Base-by-base conservation (phyloP, 2,888 invertebrate genomes). In the Laothoe populi region DNA sequence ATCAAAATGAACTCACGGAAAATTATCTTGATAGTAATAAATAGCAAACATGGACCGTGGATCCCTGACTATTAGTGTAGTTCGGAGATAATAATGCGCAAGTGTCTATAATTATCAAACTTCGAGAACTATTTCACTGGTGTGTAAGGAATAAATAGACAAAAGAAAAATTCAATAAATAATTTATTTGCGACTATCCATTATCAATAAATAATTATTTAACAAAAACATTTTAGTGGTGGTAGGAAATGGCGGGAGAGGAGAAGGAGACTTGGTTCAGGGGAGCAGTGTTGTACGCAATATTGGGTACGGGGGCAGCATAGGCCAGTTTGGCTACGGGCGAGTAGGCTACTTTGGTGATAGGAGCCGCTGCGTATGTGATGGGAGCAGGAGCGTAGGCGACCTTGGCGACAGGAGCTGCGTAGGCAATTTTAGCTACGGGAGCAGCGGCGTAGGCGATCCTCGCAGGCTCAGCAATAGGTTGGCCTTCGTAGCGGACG, bases 401-500 rank as follows among this genome's bases (percentile, higher is more conserved):
- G 24, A 68, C 63, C 48, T 66, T 66, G 23, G 78, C 63, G 21
- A 68, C 65, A 2, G 70, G 70, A 1, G 78, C 76, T 19, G 73
- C 67, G 63, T 74, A 73, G 59, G 83, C 72, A 60, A 76, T 46
- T 67, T 81, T 80, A 67, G 78, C 69, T 1, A 76, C 72, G 24
- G 81, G 62, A 26, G 62, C 62, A 16, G 57, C 19, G 19, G 75
- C 74, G 62, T 76, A 75, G 2, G 72, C 65, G 13, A 72, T 63
- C 60, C 72, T 72, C n/a, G 72, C 68, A 11, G 77, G 71, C 24
- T 78, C 71, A 67, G 78, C 59, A 35, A 63, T 71, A 38, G 89
- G 84, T 26, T 85, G 82, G 11, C 91, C 90, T 68, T 93, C 91
- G 72, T 91, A 90, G 40, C 87, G 86, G 21, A 92, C 92, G 66